phyloP scores from a whole-genome alignment of 2,113 vertebrate genomes.

The Chiloscyllium plagiosum region DNA sequence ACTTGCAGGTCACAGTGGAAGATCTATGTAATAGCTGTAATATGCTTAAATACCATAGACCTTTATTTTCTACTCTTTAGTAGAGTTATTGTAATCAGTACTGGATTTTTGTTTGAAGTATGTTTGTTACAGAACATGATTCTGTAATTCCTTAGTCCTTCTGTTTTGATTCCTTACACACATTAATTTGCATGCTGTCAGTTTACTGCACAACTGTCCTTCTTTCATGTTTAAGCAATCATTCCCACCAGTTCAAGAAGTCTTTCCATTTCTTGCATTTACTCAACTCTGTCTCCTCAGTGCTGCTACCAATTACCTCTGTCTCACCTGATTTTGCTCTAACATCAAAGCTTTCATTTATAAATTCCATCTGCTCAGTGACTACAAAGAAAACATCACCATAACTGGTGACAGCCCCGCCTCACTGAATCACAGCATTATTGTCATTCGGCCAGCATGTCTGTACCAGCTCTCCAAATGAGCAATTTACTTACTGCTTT shows the following conservation, averaged over 20 bases:
- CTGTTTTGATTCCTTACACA: background rate
- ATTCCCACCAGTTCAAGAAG: background rate
- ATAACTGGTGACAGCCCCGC: background rate
- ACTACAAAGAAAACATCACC: background rate
- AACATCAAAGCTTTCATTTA: background rate
- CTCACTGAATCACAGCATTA: too few species aligned
- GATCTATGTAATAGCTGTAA: background rate
- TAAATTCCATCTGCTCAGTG: background rate
- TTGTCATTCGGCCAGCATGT: too few species aligned
- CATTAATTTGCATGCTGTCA: background rate
- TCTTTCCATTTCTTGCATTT: background rate
- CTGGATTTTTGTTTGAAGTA: background rate
- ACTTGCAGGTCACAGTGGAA: background rate
- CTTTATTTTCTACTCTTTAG: background rate
- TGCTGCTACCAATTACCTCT: background rate
- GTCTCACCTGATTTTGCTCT: background rate
- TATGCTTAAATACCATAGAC: conserved; percentile 13
- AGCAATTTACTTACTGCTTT: too few species aligned
- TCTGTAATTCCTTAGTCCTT: background rate
- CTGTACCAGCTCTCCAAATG: too few species aligned
- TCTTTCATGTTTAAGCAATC: background rate
- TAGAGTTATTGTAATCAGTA: background rate
- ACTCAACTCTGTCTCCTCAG: background rate
- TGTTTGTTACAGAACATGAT: background rate
- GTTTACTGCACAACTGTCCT: background rate